phyloP scores from a whole-genome alignment of 1,140 invertebrate genomes.

The Teleopsis dalmanni region DNA sequence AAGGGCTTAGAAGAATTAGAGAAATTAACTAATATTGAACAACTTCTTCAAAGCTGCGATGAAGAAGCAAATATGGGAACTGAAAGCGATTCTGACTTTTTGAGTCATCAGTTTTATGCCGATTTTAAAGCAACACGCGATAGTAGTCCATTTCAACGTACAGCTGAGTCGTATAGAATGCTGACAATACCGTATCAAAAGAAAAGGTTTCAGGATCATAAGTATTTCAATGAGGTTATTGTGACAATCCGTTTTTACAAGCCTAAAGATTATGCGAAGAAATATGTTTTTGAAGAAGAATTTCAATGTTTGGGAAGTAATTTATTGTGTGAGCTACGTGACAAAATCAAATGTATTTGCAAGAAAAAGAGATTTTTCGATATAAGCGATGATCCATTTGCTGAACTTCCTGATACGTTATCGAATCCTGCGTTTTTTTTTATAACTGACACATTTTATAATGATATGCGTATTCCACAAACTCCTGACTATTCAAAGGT shows the following conservation, averaged over 20 bases:
- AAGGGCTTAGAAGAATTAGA: no score
- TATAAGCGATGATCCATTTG: slow-evolving; percentile 52
- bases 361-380: slow-evolving; percentile 57
- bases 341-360: slow-evolving; percentile 61
- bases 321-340: slow-evolving; percentile 55
- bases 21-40: no score
- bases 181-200: no score
- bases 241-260: slow-evolving; percentile 46
- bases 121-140: no score
- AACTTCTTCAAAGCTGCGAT: no score
- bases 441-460: slow-evolving; percentile 72
- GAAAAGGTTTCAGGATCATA: background rate
- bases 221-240: slow-evolving; percentile 32
- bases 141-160: no score
- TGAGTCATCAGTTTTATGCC: no score
- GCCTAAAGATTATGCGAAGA: slow-evolving; percentile 37
- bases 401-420: slow-evolving; percentile 45
- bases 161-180: no score
- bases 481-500: slow-evolving; percentile 58
- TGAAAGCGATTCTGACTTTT: no score
- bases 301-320: slow-evolving; percentile 56
- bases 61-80: no score
- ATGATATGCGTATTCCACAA: slow-evolving; percentile 54
- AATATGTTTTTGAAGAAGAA: slow-evolving; percentile 49
- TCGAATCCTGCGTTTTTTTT: slow-evolving; percentile 61